Conservation (phyloP, 2,888 invertebrate species). For the Coelogynopora nodosa region DNA sequence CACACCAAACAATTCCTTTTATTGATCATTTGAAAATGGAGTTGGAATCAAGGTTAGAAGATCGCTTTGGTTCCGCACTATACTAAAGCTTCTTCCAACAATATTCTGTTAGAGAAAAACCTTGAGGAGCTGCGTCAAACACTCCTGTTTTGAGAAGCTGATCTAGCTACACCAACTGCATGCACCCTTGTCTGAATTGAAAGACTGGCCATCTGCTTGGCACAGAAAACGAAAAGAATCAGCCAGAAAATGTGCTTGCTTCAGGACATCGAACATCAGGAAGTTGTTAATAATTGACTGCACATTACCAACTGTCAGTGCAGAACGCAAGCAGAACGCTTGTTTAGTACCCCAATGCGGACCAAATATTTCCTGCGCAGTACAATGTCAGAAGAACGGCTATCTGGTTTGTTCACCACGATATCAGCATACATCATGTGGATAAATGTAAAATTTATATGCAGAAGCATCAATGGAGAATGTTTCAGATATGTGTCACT, state of each 20-base stretch:
- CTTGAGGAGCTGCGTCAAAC: conserved; percentile 20
- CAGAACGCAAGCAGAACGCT: conserved; percentile 35
- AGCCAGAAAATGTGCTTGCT: conserved; percentile 34
- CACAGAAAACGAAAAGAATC: not conserved
- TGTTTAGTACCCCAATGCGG: conserved; percentile 32
- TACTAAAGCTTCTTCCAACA: conserved; percentile 15
- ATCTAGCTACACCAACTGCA: conserved; percentile 35
- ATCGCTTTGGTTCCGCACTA: conserved; percentile 31
- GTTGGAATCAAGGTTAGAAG: conserved; percentile 11
- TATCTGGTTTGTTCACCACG: conserved; percentile 34
- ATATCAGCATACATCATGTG: conserved; percentile 10
- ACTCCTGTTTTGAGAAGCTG: conserved; percentile 30
- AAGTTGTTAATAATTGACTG: conserved; percentile 34
- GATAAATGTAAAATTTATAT: not conserved
- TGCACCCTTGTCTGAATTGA: conserved; percentile 31
- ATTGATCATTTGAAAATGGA: conserved; percentile 33
- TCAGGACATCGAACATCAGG: conserved; percentile 38
- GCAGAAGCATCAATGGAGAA: not conserved
- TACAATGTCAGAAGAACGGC: conserved; percentile 38
- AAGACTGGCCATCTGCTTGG: conserved; percentile 11
- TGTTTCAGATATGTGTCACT: not conserved
- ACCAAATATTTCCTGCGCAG: conserved; percentile 32
- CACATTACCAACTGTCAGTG: conserved; percentile 36
- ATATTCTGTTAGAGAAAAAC: conserved; percentile 11
- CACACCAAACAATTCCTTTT: conserved; percentile 35